Evolutionary conservation across 2,113 vertebrate species (phyloP), one percentile per base, ranked within the genome.

Genomic region (Rhodinocichla rosea): DNA sequence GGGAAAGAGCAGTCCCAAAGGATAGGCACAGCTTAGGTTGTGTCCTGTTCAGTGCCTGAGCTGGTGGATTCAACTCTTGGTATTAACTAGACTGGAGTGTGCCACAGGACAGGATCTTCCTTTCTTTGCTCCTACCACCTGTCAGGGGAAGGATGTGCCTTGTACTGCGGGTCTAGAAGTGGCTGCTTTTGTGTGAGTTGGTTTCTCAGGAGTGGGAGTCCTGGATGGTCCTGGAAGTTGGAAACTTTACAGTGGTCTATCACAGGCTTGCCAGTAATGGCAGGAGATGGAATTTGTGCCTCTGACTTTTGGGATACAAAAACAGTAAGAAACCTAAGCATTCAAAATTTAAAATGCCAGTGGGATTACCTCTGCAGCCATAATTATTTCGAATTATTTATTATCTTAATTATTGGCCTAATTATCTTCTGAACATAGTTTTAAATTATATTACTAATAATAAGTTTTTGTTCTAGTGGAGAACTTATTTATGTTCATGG

Each of bases 1-100:
- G 55, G 44, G 42, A 47, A 80, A n/a, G 10, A 7, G 11, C 12
- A 56, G 53, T 56, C 32, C 32, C 53, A 56, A 33, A 19, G 53
- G 53, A 33, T 8, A 27, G 39, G 2, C 5, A 37, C 0, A 0
- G 22, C 26, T 60, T 10, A 9, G 17, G 9, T 4, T 35, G 19
- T 45, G 14, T 10, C 37, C 17, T 44, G 5, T 9, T 32, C 67
- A 57, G 49, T 30, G 44, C 5, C 33, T 33, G 56, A 20, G 11
- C 1, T 49, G 13, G 15, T 28, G 53, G 42, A 50, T 50, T 32
- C 15, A 39, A n/a, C 23, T 14, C 15, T 33, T 32, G 9, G 4
- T 12, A 22, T 30, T 39, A 42, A 21, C 14, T 5, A 28, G 30
- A 22, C 10, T 20, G 28, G 17, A 20, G 13, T 12, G 69, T 50